These are phyloP conservation scores for Scomberomorus guttatus DNA, from an alignment of 2,797 vertebrate genomes.

Conservation along the genomic window DNA sequence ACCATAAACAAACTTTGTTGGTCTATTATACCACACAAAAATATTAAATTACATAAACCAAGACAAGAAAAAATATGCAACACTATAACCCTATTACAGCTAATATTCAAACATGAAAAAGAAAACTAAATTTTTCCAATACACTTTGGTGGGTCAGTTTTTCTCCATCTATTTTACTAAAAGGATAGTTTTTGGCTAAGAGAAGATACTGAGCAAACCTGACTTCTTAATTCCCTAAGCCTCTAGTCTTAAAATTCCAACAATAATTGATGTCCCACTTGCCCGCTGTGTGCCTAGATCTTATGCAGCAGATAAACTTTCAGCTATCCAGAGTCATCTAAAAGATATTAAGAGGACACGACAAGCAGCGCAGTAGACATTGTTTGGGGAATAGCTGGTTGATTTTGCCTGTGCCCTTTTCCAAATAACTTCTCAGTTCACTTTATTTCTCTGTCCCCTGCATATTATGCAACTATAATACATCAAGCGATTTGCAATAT, in stretches of 20 bases:
- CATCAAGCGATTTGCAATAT: slow-evolving; percentile 14
- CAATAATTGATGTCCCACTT: slow-evolving; percentile 19
- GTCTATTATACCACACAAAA: neutral
- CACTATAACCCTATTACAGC: too few relatives aligned
- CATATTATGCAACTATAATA: slow-evolving; percentile 10
- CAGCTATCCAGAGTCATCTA: neutral
- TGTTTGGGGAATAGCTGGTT: slow-evolving; percentile 33
- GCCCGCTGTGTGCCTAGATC: neutral
- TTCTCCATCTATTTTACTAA: neutral
- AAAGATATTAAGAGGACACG: slow-evolving; percentile 2
- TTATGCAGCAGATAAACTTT: neutral
- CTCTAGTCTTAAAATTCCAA: neutral
- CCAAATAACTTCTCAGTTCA: slow-evolving; percentile 17
- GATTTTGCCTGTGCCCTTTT: slow-evolving; percentile 41
- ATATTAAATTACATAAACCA: neutral
- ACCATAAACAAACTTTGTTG: slow-evolving; percentile 18
- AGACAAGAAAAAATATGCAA: too few relatives aligned
- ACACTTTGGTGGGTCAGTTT: too few relatives aligned
- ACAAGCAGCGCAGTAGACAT: neutral
- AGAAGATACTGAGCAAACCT: neutral
- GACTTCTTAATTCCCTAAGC: neutral
- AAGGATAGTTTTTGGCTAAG: neutral
- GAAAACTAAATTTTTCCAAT: too few relatives aligned
- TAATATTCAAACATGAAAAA: too few relatives aligned
- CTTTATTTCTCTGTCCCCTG: neutral